Percentiles rank a stretch among this genome's conserved stretches.
phyloP scores from a whole-genome alignment of 53 echinoderm and acorn worm species.

The Henricia sp. region DNA sequence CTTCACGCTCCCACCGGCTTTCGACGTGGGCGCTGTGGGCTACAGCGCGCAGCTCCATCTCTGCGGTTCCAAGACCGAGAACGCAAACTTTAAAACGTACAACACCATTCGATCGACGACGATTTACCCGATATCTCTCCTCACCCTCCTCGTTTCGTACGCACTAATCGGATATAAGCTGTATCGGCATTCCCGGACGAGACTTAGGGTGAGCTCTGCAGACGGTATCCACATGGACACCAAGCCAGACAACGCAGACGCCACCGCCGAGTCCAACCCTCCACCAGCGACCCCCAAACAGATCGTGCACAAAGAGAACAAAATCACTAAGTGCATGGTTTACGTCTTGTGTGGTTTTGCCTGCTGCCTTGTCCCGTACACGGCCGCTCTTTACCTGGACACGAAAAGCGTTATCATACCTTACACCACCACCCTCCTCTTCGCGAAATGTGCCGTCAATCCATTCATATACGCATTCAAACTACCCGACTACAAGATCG shows the following conservation, averaged over 20 bases:
- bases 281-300: neutral
- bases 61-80: constrained; percentile 42
- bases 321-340: constrained; percentile 73
- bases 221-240: too few species aligned
- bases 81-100: constrained; percentile 62
- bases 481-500: constrained; percentile 72
- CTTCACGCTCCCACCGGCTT: constrained; percentile 32
- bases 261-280: neutral
- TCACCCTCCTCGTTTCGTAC: constrained; percentile 70
- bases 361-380: constrained; percentile 62
- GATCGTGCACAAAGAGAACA: constrained; percentile 21
- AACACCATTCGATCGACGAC: constrained; percentile 55
- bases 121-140: constrained; percentile 72
- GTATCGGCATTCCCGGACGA: constrained; percentile 36
- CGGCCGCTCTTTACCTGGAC: constrained; percentile 45
- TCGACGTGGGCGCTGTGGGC: constrained; percentile 52
- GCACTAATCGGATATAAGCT: constrained; percentile 63
- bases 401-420: constrained; percentile 57
- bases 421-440: constrained; percentile 70
- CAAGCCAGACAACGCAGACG: too few species aligned
- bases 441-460: constrained; percentile 80
- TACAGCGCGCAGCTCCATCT: constrained; percentile 50
- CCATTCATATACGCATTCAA: constrained; percentile 85
- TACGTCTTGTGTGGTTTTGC: constrained; percentile 72
- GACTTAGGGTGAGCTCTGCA: too few species aligned